Percentiles rank a stretch among this genome's conserved stretches.
These are phyloP conservation scores for Drosophila kuntzei DNA, from an alignment of 2,888 invertebrate genomes.

Conservation along the genomic window DNA sequence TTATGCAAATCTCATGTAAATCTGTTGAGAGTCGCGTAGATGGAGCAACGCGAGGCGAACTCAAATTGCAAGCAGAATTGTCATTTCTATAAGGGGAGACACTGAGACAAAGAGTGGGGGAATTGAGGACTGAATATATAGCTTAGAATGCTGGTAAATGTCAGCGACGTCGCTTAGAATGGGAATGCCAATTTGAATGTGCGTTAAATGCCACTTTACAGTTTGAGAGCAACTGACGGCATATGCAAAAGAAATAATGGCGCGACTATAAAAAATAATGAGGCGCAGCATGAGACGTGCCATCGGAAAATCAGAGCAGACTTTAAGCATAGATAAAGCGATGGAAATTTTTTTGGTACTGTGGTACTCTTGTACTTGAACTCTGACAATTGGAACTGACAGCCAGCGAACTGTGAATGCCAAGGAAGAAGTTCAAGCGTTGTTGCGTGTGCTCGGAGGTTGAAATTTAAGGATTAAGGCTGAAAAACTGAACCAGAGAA, in stretches of 20 bases:
- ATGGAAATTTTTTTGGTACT: neutral
- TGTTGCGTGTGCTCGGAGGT: neutral
- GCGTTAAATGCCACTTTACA: conserved; percentile 73
- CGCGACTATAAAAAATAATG: conserved; percentile 74
- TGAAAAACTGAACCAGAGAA: neutral
- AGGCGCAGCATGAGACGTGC: conserved; percentile 51
- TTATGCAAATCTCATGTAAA: conserved; percentile 84
- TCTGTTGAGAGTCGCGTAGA: conserved; percentile 70
- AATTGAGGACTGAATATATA: conserved; percentile 20
- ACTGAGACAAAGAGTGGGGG: neutral
- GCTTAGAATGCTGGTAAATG: conserved; percentile 58
- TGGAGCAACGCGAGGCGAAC: conserved; percentile 7
- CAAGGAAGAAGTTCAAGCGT: conserved; percentile 9
- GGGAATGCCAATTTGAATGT: conserved; percentile 59
- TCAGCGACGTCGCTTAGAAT: conserved; percentile 19
- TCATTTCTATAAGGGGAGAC: conserved; percentile 25
- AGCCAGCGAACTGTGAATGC: conserved; percentile 15
- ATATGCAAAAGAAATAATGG: conserved; percentile 71
- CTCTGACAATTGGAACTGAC: conserved; percentile 16
- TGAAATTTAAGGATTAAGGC: conserved; percentile 1
- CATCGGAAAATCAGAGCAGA: conserved; percentile 24
- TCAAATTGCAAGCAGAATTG: conserved; percentile 61
- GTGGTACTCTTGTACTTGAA: conserved; percentile 17
- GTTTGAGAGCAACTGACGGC: conserved; percentile 63
- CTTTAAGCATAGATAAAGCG: conserved; percentile 8